These are phyloP conservation scores for Cabera pusaria DNA, from an alignment of 2,888 invertebrate species.

Conservation along the genomic window DNA sequence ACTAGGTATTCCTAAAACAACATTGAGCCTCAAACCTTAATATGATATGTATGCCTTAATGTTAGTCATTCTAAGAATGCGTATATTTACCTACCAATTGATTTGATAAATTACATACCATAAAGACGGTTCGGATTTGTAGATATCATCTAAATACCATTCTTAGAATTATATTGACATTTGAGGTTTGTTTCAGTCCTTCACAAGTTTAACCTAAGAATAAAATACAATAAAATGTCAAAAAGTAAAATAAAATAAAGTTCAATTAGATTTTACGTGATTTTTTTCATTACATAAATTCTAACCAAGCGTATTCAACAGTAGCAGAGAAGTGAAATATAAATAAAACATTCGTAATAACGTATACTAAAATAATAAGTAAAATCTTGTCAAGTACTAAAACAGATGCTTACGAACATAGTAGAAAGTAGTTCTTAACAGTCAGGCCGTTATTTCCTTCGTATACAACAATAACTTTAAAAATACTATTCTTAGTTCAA, in stretches of 20 bases:
- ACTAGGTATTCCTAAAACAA: slow-evolving; percentile 57
- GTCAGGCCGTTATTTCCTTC: slow-evolving; percentile 19
- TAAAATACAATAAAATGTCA: slow-evolving; percentile 58
- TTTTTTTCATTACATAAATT: slow-evolving; percentile 41
- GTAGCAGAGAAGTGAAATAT: slow-evolving; percentile 49
- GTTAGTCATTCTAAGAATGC: slow-evolving; percentile 32
- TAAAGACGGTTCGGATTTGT: slow-evolving; percentile 33
- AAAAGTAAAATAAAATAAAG: slow-evolving; percentile 59
- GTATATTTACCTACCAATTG: slow-evolving; percentile 27
- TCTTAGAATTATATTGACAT: slow-evolving; percentile 42
- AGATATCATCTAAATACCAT: slow-evolving; percentile 31
- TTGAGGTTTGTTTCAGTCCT: slow-evolving; percentile 57
- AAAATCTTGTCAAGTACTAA: slow-evolving; percentile 25
- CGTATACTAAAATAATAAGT: slow-evolving; percentile 26
- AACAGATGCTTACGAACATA: slow-evolving; percentile 16
- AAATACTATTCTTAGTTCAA: slow-evolving; percentile 15
- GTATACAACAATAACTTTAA: slow-evolving; percentile 18
- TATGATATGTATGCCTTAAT: slow-evolving; percentile 61
- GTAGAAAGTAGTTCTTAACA: slow-evolving; percentile 17
- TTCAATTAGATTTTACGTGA: slow-evolving; percentile 49
- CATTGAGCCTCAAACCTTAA: slow-evolving; percentile 58
- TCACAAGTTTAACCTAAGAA: slow-evolving; percentile 51
- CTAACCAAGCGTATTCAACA: slow-evolving; percentile 45
- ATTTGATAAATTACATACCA: slow-evolving; percentile 32
- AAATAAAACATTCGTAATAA: slow-evolving; percentile 38